These are phyloP conservation scores for Aleiodes testaceus DNA, from an alignment of 2,888 invertebrate species.

Conservation along the genomic window DNA sequence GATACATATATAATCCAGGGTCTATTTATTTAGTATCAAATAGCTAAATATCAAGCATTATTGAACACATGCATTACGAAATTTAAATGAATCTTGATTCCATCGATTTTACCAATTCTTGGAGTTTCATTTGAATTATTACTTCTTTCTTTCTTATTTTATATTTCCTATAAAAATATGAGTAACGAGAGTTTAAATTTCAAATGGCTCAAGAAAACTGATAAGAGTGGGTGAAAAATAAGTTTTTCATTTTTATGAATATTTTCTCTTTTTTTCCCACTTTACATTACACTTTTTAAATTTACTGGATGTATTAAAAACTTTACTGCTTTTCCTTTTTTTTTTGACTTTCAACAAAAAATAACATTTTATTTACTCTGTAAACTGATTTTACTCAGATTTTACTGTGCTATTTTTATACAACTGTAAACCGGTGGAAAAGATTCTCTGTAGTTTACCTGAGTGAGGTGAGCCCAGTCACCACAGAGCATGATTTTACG, in stretches of 20 bases:
- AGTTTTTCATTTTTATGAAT: neutral
- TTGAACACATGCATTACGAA: too few relatives aligned
- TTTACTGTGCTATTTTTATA: conserved; percentile 9
- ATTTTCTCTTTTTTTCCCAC: conserved; percentile 22
- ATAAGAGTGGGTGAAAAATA: too few relatives aligned
- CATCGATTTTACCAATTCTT: too few relatives aligned
- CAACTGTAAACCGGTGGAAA: neutral
- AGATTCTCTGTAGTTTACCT: neutral
- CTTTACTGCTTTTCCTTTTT: neutral
- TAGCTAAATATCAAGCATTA: neutral
- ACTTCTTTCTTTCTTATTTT: too few relatives aligned
- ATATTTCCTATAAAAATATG: too few relatives aligned
- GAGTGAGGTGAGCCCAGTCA: neutral
- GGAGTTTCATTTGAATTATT: too few relatives aligned
- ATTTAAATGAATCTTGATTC: too few relatives aligned
- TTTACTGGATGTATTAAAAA: neutral
- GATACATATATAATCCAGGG: neutral
- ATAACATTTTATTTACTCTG: too few relatives aligned
- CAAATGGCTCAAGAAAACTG: too few relatives aligned
- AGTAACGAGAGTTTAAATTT: too few relatives aligned
- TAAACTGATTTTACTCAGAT: too few relatives aligned
- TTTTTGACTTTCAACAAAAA: neutral
- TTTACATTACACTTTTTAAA: neutral
- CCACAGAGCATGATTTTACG: conserved; percentile 13
- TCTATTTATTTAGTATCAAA: conserved; percentile 1